Base-by-base conservation (phyloP, 2,797 vertebrate species). In the Anniella stebbinsi region DNA sequence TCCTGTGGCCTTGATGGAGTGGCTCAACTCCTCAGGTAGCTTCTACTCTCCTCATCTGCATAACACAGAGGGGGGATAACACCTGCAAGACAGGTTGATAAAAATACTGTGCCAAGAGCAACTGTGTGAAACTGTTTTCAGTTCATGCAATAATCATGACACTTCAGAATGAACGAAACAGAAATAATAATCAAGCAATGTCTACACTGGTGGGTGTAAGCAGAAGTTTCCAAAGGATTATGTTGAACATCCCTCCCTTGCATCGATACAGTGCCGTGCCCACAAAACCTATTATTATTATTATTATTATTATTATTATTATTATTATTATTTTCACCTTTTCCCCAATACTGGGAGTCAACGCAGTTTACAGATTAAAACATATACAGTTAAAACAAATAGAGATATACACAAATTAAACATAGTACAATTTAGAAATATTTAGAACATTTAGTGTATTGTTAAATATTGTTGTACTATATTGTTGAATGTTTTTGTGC, bases 1-100 rank as follows among this genome's bases (percentile, higher is more conserved):
- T 23, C 75, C 73, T 66, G 57, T 87, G 48, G 73, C 86, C 86
- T 78, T 78, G 60, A 77, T 38, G 36, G 51, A 60, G n/a, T 60
- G 13, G 38, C 75, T 36, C 38, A 60, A 28, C 33, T 54, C 30
- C 33, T 36, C 9, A 15, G 41, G 17, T 54, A 69, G 67, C 84
- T 57, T 12, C 23, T 51, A 13, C 21, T 69, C n/a, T 69, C 33
- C 45, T 86, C n/a, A 73, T 75, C 63, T 73, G 48, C 84, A 36
- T 54, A 73, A 48, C 21, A 9, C 1, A 21, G 69, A 54, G 51
- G 21, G 48, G 21, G 12, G 21, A n/a, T 9, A 73, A 28, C 54
- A 18, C 2, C n/a, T 28, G 12, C 15, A 85, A n/a, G 13, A 38
- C 12, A 1, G 18, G 13, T 38, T 41, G 36, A 3, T 17, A 36